These are phyloP conservation scores for Cryptocephalus moraei DNA, from an alignment of 2,888 invertebrate species.

Conservation along the genomic window DNA sequence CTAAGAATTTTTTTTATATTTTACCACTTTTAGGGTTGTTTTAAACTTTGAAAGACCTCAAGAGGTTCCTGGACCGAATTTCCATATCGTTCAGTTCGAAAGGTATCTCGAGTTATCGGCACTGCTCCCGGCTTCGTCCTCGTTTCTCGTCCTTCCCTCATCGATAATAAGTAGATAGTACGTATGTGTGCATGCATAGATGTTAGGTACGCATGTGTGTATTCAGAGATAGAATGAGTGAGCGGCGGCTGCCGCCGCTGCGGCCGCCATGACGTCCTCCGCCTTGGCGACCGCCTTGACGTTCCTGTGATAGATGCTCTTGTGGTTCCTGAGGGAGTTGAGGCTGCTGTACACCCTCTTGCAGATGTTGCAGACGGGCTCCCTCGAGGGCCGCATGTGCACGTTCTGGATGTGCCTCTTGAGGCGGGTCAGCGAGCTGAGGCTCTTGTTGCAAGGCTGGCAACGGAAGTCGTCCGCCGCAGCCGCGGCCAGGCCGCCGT, in stretches of 20 bases:
- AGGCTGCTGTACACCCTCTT: slow-evolving; percentile 86
- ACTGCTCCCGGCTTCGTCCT: no score
- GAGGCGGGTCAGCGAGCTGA: slow-evolving; percentile 76
- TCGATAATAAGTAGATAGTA: no score
- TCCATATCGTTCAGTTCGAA: no score
- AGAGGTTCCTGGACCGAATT: no score
- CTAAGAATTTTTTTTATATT: no score
- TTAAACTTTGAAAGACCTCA: no score
- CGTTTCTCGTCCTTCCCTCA: no score
- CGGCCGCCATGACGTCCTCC: slow-evolving; percentile 35
- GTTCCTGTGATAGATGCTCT: slow-evolving; percentile 84
- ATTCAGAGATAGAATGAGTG: slow-evolving; percentile 36
- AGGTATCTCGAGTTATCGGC: no score
- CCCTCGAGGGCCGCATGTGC: slow-evolving; percentile 81
- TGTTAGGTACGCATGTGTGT: no score
- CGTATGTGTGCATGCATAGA: no score
- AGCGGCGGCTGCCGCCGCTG: slow-evolving; percentile 35
- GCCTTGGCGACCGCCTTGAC: slow-evolving; percentile 63
- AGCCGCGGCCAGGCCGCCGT: no score
- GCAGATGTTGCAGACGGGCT: slow-evolving; percentile 87
- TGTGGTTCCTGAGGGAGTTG: slow-evolving; percentile 84
- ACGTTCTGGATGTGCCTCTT: slow-evolving; percentile 89
- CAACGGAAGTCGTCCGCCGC: slow-evolving; percentile 75
- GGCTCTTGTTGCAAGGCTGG: slow-evolving; percentile 85
- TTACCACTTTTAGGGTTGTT: no score